Evolutionary conservation across 2,113 vertebrate species (phyloP), one percentile per base, ranked within the genome.

Genomic region (Lamprotornis superbus): DNA sequence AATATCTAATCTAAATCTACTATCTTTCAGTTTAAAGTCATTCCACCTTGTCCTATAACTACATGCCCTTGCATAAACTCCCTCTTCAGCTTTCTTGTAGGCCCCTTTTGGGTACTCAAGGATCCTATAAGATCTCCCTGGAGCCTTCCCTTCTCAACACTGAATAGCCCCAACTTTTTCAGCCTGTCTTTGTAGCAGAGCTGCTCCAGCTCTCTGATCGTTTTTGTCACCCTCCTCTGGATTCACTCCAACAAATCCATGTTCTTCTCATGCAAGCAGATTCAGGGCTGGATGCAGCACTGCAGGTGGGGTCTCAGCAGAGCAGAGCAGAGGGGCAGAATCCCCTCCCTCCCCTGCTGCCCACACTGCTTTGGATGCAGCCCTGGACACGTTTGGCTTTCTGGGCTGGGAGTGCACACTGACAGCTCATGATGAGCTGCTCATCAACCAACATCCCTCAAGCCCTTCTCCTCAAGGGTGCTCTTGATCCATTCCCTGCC

Each of bases 371-470:
- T 4, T 68, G 46, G 37, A 44, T 27, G 33, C 53, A 67, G 27
- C 31, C 31, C 44, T 37, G 53, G 37, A 52, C 33, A 37, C 0
- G 0, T 1, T 1, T 52, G 53, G 16, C 11, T 59, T 22, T 33
- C 9, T 59, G 44, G 37, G 46, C 4, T 86, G 52, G 1, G 4
- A 52, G 9, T 6, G 37, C 31, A 27, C 21, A 18, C 2, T 37
- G 31, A 11, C 17, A 33, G 53, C 6, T 77, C 18, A 10, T 19
- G 37, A 8, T 20, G 16, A 67, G 6, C 16, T 27, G 50, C 25
- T 86, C 44, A 44, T 22, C 18, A 27, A 44, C 3, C 33, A 60
- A 22, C 14, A 68, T 42, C 21, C 5, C 21, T 14, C 9, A 52
- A 44, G 21, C 23, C 27, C 33, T 59, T 22, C 31, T 44, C 27